Percentiles rank a stretch among this genome's conserved stretches.
phyloP scores from a whole-genome alignment of 2,888 invertebrate species.

The Tenodera sinensis region DNA sequence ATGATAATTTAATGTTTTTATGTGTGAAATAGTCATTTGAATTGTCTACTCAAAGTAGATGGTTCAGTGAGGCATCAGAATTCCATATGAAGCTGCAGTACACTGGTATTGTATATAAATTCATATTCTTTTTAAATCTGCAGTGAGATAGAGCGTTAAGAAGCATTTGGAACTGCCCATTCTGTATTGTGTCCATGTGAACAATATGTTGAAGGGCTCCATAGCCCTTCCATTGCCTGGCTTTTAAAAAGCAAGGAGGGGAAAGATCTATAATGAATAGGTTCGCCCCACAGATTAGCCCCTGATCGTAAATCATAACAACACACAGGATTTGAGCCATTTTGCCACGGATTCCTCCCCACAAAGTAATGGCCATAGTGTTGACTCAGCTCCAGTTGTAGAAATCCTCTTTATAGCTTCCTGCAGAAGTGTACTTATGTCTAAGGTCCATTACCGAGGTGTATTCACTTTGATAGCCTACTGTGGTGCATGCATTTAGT shows the following conservation, averaged over 20 bases:
- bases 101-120: not conserved
- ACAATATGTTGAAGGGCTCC: not conserved
- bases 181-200: not conserved
- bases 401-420: not conserved
- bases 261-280: not conserved
- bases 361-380: not conserved
- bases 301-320: not conserved
- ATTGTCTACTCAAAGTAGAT: too few species aligned
- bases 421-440: not conserved
- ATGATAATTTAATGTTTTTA: too few species aligned
- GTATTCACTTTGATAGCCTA: not conserved
- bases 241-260: not conserved
- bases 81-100: not conserved
- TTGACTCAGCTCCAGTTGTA: not conserved
- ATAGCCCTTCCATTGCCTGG: not conserved
- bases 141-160: not conserved
- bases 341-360: not conserved
- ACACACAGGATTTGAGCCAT: not conserved
- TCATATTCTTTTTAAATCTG: not conserved
- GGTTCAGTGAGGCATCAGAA: too few species aligned
- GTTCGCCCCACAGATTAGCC: conserved; percentile 5
- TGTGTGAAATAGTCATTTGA: too few species aligned
- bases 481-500: not conserved
- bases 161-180: not conserved
- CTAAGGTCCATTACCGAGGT: not conserved